Evolutionary conservation across 2,888 invertebrate genomes (phyloP).

Genomic region (Amiota mariae): DNA sequence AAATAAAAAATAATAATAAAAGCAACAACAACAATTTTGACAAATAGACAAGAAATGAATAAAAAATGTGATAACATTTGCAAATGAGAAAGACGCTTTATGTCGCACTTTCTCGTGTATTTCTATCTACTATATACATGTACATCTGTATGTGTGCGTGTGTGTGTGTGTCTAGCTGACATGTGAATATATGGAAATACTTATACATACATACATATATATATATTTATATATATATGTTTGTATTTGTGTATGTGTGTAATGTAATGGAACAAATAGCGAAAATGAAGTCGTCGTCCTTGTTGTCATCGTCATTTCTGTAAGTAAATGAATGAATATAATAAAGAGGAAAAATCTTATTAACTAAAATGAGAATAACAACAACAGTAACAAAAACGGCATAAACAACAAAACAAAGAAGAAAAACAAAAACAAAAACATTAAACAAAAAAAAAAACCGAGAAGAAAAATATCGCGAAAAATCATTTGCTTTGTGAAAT

Average conservation of each 20-base stretch:
- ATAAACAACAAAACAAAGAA: too few relatives aligned
- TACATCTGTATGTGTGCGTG: too few relatives aligned
- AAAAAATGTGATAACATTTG: constrained; percentile 21
- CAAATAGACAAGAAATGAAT: constrained; percentile 13
- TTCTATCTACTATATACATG: background rate
- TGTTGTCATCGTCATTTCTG: too few relatives aligned
- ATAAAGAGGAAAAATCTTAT: constrained; percentile 9
- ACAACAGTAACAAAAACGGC: background rate
- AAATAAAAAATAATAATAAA: background rate
- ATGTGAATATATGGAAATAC: too few relatives aligned
- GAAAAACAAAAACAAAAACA: too few relatives aligned
- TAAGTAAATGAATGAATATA: constrained; percentile 12
- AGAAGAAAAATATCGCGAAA: too few relatives aligned
- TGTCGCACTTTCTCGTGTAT: background rate
- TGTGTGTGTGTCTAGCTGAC: background rate
- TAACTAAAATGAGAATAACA: background rate
- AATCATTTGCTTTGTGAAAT: too few relatives aligned
- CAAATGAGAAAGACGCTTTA: constrained; percentile 7
- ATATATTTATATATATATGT: background rate
- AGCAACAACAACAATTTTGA: constrained; percentile 11
- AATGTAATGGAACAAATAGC: constrained; percentile 23
- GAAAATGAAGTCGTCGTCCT: constrained; percentile 8
- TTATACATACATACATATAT: background rate
- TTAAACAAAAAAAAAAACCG: too few relatives aligned
- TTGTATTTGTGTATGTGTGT: background rate